These are phyloP conservation scores for Thysanoteuthis rhombus DNA, from an alignment of 2,888 invertebrate species.

Conservation along the genomic window DNA sequence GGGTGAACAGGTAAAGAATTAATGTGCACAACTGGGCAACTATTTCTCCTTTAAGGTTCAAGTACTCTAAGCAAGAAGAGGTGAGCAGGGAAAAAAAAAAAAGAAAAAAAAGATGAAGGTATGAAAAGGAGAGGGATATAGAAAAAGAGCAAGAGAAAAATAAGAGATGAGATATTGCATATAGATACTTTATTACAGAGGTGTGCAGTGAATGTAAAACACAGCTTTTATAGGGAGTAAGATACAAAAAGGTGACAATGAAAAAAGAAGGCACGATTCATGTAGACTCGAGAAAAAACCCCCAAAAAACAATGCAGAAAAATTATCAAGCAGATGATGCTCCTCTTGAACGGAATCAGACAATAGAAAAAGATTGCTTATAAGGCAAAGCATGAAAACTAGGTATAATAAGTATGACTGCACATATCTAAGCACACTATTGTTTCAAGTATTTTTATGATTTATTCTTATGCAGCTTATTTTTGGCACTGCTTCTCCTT, in stretches of 20 bases:
- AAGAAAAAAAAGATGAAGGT: background rate
- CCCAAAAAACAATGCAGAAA: too few relatives aligned
- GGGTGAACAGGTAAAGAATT: background rate
- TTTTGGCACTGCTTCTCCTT: too few relatives aligned
- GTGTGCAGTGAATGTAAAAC: background rate
- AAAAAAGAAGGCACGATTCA: background rate
- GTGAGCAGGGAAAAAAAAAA: background rate
- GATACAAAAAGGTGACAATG: background rate
- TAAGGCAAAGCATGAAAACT: background rate
- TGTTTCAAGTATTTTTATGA: too few relatives aligned
- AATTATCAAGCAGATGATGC: background rate
- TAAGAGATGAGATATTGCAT: background rate
- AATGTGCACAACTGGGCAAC: background rate
- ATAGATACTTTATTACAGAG: background rate
- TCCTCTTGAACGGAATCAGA: background rate
- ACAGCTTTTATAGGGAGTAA: background rate
- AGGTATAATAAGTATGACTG: background rate
- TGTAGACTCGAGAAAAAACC: too few relatives aligned
- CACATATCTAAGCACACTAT: too few relatives aligned
- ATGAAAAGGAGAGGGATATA: background rate
- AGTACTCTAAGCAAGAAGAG: background rate
- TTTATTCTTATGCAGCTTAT: too few relatives aligned
- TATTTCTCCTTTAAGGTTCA: background rate
- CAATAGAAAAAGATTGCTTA: background rate
- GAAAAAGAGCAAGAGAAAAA: background rate